Base-by-base conservation (phyloP, 2,888 invertebrate genomes). In the Eubasilissa splendida region DNA sequence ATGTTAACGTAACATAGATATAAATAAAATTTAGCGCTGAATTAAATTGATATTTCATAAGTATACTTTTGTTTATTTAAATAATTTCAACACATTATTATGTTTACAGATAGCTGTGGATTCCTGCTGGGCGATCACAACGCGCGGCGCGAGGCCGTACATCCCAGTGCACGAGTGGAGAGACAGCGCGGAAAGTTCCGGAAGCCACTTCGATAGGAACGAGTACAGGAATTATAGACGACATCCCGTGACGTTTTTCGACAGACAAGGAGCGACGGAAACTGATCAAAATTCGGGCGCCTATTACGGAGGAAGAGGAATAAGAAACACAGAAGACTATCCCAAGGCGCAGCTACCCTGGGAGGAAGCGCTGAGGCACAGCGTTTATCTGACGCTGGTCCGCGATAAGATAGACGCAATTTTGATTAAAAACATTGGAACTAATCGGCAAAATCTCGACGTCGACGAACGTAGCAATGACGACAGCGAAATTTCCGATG, bases 361-460 rank as follows among this genome's bases (percentile, higher is more conserved):
- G 94, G 93, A 94, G 86, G 91, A 92, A 80, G 93, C 94, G 2
- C 87, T 95, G 56, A 90, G 93, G 81, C 94, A 94, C 87, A 93
- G 94, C 83, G 92, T 93, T 7, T 93, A 92, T 85, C 89, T 94
- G 84, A 92, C 94, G 2, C 88, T 94, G 11, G 89, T 92, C 76
- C 87, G 92, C 83, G 92, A 92, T 85, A 90, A 91, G 85, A 90
- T 92, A 83, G 89, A 90, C 81, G 89, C 90, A 80, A 88, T 91
- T 4, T 89, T 91, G 80, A 87, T 91, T 3, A 85, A 85, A 12
- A 85, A 87, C 12, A 84, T 58, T 4, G 63, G 14, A n/a, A 50
- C 70, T 9, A 77, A 77, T n/a, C 42, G 56, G 12, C 70, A 80
- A 31, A 58, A 76, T 7, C 54, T 80, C 3, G 42, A 77, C 10